Percentiles rank a stretch among this genome's conserved stretches.
Conservation (phyloP, 2,797 vertebrate genomes). For the Chaetodon trifasciatus region DNA sequence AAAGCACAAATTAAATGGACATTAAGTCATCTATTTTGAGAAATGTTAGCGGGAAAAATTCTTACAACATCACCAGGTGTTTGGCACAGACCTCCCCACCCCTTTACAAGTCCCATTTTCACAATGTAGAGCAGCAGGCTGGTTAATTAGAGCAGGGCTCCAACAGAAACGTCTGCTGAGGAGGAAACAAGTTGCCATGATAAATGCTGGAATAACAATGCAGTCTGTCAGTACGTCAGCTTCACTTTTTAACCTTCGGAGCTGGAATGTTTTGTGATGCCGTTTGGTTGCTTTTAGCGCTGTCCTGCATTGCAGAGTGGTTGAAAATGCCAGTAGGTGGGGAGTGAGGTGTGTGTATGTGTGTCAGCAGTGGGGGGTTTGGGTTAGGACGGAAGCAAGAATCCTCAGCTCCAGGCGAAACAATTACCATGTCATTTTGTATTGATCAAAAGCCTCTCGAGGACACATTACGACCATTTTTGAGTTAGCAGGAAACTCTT, state of each 20-base stretch:
- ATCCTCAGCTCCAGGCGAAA: constrained; percentile 50
- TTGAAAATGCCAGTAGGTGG: constrained; percentile 31
- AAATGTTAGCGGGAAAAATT: constrained; percentile 39
- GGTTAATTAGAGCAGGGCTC: constrained; percentile 56
- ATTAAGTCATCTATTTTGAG: constrained; percentile 34
- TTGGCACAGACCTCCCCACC: constrained; percentile 45
- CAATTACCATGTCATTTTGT: constrained; percentile 50
- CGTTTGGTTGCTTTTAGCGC: constrained; percentile 36
- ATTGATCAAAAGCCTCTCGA: constrained; percentile 58
- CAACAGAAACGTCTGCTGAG: constrained; percentile 30
- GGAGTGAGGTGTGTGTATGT: constrained; percentile 8
- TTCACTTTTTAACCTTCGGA: constrained; percentile 41
- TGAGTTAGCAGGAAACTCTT: constrained; percentile 1
- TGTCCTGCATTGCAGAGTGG: constrained; percentile 18
- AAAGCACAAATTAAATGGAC: constrained; percentile 35
- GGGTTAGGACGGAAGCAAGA: constrained; percentile 40
- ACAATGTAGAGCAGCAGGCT: constrained; percentile 50
- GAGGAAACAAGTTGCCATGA: constrained; percentile 34
- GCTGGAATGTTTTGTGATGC: constrained; percentile 21
- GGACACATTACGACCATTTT: constrained; percentile 22
- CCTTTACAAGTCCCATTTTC: constrained; percentile 41
- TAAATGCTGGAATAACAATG: constrained; percentile 43
- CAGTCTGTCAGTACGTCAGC: constrained; percentile 32
- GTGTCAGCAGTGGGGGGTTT: constrained; percentile 11
- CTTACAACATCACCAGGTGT: constrained; percentile 49